phyloP scores from a whole-genome alignment of 2,888 invertebrate genomes.

The Dioctria rufipes region DNA sequence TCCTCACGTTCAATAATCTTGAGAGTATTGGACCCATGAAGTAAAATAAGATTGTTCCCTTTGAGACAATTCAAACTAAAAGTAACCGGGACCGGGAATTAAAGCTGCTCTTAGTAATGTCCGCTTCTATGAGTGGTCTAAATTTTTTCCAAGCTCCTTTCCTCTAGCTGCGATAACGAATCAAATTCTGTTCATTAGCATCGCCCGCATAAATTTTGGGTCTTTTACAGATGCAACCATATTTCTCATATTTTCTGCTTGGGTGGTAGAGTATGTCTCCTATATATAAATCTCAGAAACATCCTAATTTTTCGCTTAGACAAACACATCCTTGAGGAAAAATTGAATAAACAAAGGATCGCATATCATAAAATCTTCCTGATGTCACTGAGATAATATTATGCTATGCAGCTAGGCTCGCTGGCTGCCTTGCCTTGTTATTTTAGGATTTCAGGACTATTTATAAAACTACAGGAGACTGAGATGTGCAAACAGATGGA shows the following conservation, averaged over 20 bases:
- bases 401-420: background rate
- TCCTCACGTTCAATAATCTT: background rate
- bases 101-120: background rate
- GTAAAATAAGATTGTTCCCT: background rate
- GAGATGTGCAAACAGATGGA: constrained; percentile 37
- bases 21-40: no score
- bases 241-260: constrained; percentile 25
- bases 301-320: constrained; percentile 38
- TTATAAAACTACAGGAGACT: constrained; percentile 46
- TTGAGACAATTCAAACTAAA: background rate
- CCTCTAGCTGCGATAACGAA: background rate
- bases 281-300: constrained; percentile 3
- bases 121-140: background rate
- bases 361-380: constrained; percentile 6
- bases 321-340: constrained; percentile 30
- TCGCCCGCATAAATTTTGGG: constrained; percentile 16
- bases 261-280: constrained; percentile 36
- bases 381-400: background rate
- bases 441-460: constrained; percentile 45
- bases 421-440: constrained; percentile 19
- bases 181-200: constrained; percentile 34
- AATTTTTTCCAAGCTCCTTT: no score
- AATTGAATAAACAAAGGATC: constrained; percentile 34
- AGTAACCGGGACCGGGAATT: background rate
- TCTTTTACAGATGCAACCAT: constrained; percentile 24